phyloP scores from a whole-genome alignment of 2,888 invertebrate genomes.

The Melinaea menophilus region DNA sequence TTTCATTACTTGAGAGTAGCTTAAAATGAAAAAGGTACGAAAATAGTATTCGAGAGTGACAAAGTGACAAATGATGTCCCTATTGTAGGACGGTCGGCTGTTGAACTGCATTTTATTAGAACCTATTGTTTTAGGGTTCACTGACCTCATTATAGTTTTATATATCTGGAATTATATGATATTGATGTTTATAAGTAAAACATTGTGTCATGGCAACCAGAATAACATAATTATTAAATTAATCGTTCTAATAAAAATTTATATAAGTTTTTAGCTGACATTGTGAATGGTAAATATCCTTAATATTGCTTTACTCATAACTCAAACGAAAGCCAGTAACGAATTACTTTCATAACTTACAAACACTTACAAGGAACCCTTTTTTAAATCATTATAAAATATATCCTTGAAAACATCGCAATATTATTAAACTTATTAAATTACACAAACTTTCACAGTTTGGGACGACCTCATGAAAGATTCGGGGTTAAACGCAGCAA shows the following conservation, averaged over 20 bases:
- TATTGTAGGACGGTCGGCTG: constrained; percentile 17
- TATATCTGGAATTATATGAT: neutral
- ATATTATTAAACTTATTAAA: constrained; percentile 9
- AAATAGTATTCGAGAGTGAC: constrained; percentile 17
- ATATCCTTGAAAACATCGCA: constrained; percentile 1
- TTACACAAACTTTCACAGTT: constrained; percentile 14
- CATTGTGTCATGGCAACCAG: too few relatives aligned
- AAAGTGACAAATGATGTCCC: constrained; percentile 23
- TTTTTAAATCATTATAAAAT: neutral
- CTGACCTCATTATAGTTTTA: constrained; percentile 14
- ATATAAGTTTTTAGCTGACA: too few relatives aligned
- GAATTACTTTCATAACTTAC: too few relatives aligned
- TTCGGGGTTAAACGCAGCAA: constrained; percentile 24
- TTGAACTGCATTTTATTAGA: constrained; percentile 25
- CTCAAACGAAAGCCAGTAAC: too few relatives aligned
- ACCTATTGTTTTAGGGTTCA: constrained; percentile 17
- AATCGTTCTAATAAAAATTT: too few relatives aligned
- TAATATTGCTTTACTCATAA: too few relatives aligned
- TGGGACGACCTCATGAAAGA: constrained; percentile 15
- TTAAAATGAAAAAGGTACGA: neutral
- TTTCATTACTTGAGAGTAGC: neutral
- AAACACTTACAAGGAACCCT: neutral
- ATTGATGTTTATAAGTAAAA: too few relatives aligned
- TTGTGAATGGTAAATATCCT: too few relatives aligned
- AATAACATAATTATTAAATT: too few relatives aligned